Percentiles rank a stretch among this genome's conserved stretches.
Evolutionary conservation across 2,888 invertebrate genomes (phyloP).

Genomic region (Orchestes rusci): DNA sequence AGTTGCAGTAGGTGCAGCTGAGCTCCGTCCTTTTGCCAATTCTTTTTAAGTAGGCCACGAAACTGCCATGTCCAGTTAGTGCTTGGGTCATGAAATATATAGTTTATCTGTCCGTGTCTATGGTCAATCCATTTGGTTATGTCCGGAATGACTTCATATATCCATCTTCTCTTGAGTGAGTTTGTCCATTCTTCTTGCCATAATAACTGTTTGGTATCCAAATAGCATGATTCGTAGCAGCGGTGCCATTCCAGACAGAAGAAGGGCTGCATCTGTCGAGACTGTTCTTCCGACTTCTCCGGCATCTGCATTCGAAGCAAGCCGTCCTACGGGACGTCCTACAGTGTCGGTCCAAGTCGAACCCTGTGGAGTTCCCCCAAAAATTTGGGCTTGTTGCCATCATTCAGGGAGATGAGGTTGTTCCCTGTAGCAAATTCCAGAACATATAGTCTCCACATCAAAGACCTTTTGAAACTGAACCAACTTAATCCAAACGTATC

Average conservation of each 20-base stretch:
- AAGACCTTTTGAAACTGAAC: too few species aligned
- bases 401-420: slow-evolving; percentile 1
- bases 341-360: slow-evolving; percentile 19
- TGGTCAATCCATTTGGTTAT: background rate
- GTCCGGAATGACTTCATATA: slow-evolving; percentile 2
- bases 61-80: slow-evolving; percentile 9
- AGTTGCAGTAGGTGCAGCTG: too few species aligned
- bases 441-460: too few species aligned
- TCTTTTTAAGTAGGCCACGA: slow-evolving; percentile 2
- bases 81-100: slow-evolving; percentile 5
- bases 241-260: slow-evolving; percentile 14
- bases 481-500: too few species aligned
- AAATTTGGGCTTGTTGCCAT: background rate
- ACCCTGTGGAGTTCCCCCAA: slow-evolving; percentile 19
- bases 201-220: too few species aligned
- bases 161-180: too few species aligned
- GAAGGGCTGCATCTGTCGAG: slow-evolving; percentile 13
- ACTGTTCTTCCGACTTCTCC: slow-evolving; percentile 12
- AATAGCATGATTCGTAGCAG: too few species aligned
- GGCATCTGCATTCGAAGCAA: slow-evolving; percentile 4
- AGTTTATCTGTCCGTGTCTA: slow-evolving; percentile 4
- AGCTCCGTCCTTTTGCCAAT: too few species aligned
- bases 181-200: slow-evolving; percentile 7
- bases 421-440: background rate
- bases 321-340: slow-evolving; percentile 20